These are phyloP conservation scores for Sebastes taczanowskii DNA, from an alignment of 2,797 vertebrate genomes.

Conservation along the genomic window DNA sequence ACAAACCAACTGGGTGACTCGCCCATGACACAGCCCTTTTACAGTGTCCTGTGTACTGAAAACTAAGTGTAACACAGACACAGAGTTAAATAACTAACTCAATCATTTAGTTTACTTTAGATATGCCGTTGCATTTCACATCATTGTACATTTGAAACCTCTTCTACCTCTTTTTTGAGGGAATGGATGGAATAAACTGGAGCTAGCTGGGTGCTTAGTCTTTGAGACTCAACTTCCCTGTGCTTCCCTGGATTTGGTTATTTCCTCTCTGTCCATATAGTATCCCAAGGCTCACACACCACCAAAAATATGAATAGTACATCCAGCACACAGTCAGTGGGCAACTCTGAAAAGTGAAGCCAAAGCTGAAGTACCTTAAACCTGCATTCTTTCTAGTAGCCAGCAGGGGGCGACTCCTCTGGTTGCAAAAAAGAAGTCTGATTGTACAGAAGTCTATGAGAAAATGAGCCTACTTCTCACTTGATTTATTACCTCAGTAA, in stretches of 20 bases:
- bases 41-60: not conserved
- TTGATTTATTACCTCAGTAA: no score
- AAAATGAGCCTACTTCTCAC: no score
- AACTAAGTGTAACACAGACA: not conserved
- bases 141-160: not conserved
- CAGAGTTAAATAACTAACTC: not conserved
- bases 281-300: not conserved
- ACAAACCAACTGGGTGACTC: conserved; percentile 11
- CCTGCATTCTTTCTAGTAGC: rapidly evolving
- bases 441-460: no score
- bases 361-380: no score
- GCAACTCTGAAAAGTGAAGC: no score
- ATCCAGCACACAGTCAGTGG: not conserved
- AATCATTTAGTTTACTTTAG: not conserved
- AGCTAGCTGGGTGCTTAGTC: no score
- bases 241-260: not conserved
- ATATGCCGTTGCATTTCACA: not conserved
- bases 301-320: not conserved
- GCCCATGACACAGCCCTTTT: not conserved
- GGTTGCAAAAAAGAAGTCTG: no score
- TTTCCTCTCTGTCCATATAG: not conserved
- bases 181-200: not conserved
- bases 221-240: not conserved
- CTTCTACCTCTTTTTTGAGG: not conserved
- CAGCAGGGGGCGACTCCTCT: no score